Percentiles rank a stretch among this genome's conserved stretches.
Evolutionary conservation across 2,888 invertebrate genomes (phyloP).

Genomic region (Drosophila maculinotata): DNA sequence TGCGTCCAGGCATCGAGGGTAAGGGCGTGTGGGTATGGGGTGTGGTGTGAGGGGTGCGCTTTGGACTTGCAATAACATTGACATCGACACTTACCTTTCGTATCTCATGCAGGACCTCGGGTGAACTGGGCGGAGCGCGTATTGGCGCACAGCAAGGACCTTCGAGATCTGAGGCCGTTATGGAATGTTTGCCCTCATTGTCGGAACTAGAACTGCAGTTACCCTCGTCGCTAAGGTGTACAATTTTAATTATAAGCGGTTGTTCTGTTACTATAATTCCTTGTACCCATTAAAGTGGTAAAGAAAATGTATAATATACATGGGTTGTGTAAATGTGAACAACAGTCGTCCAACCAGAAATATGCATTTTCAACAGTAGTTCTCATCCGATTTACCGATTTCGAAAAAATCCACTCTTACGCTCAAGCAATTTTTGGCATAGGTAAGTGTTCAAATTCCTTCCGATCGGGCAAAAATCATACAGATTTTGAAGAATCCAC

Average conservation of each 20-base stretch:
- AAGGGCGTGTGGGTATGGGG: background rate
- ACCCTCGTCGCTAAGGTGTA: conserved; percentile 89
- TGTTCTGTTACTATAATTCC: background rate
- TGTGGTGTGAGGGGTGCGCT: conserved; percentile 6
- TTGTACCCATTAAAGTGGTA: too few species aligned
- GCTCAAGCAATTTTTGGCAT: too few species aligned
- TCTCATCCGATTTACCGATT: too few species aligned
- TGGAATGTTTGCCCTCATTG: conserved; percentile 86
- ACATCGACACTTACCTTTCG: conserved; percentile 74
- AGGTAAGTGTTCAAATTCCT: too few species aligned
- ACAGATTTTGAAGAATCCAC: too few species aligned
- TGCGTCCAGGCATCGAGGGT: too few species aligned
- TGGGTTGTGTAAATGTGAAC: too few species aligned
- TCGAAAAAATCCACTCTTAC: too few species aligned
- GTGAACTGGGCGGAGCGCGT: conserved; percentile 90
- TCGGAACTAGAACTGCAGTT: conserved; percentile 91
- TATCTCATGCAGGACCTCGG: conserved; percentile 86
- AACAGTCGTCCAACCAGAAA: too few species aligned
- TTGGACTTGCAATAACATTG: background rate
- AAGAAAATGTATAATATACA: too few species aligned
- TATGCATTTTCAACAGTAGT: too few species aligned
- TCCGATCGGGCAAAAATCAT: too few species aligned
- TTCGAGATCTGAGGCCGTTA: conserved; percentile 82
- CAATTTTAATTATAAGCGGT: conserved; percentile 6
- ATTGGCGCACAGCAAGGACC: conserved; percentile 85